phyloP scores from a whole-genome alignment of 1,140 invertebrate species.

The Drosophila auraria region DNA sequence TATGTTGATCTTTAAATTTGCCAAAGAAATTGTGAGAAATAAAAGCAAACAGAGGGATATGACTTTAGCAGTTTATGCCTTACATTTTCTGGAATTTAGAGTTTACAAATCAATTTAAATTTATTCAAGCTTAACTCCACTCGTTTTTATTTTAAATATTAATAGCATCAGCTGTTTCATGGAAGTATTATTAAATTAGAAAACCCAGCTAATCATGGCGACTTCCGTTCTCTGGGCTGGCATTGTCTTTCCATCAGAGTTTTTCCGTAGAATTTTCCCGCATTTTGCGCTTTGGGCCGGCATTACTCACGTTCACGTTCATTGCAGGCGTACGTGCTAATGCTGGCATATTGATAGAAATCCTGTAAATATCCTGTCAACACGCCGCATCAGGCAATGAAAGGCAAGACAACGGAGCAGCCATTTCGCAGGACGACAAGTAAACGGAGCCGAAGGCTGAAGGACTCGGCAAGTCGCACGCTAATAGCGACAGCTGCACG shows the following conservation, averaged over 20 bases:
- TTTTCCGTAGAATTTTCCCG: background rate
- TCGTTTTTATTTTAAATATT: constrained; percentile 46
- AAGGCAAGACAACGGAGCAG: constrained; percentile 26
- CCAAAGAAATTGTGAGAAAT: constrained; percentile 26
- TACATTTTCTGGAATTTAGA: background rate
- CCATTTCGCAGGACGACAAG: constrained; percentile 37
- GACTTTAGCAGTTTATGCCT: background rate
- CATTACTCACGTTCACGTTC: constrained; percentile 72
- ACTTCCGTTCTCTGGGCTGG: constrained; percentile 1
- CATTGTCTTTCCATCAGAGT: constrained; percentile 18
- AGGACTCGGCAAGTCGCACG: constrained; percentile 45
- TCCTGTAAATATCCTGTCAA: constrained; percentile 82
- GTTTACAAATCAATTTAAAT: constrained; percentile 22
- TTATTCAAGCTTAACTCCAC: constrained; percentile 4
- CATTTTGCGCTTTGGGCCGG: constrained; percentile 13
- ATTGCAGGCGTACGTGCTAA: constrained; percentile 73
- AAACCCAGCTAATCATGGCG: constrained; percentile 21
- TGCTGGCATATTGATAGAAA: constrained; percentile 78
- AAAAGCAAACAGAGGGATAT: background rate
- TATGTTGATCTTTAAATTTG: constrained; percentile 50
- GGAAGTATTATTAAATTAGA: constrained; percentile 60
- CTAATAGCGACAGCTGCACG: constrained; percentile 79
- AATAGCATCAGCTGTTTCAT: constrained; percentile 35
- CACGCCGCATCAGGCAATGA: constrained; percentile 54
- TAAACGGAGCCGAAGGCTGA: constrained; percentile 10